These are phyloP conservation scores for Cantharis lateralis DNA, from an alignment of 2,888 invertebrate species.

Conservation along the genomic window DNA sequence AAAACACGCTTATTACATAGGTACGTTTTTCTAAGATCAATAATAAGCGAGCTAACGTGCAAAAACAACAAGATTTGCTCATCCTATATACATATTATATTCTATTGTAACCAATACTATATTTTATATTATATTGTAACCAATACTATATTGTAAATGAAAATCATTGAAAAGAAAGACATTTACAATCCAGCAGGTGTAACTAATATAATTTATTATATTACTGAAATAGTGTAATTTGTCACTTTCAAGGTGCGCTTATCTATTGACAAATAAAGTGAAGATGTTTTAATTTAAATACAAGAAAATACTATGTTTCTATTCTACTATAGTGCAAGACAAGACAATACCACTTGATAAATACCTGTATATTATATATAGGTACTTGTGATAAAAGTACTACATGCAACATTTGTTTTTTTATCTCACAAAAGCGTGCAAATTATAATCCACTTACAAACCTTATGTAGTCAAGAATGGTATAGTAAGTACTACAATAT, in stretches of 20 bases:
- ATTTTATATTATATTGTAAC: background rate
- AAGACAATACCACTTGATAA: background rate
- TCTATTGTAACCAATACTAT: background rate
- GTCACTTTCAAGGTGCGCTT: background rate
- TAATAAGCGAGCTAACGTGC: background rate
- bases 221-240: background rate
- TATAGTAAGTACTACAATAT: background rate
- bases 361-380: background rate
- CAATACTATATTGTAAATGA: background rate
- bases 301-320: background rate
- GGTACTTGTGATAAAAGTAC: background rate
- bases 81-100: background rate
- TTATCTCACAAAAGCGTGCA: background rate
- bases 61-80: background rate
- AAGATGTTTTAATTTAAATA: background rate
- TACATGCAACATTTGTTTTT: background rate
- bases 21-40: background rate
- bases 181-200: background rate
- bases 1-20: background rate
- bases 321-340: background rate
- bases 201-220: background rate
- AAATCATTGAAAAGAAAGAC: background rate
- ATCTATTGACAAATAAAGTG: background rate
- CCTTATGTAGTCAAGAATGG: background rate
- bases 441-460: background rate